A percentile compares a stretch with the other conserved stretches of the same genome.
phyloP scores from a whole-genome alignment of 2,888 invertebrate species.

The Drosophila paramelanica region DNA sequence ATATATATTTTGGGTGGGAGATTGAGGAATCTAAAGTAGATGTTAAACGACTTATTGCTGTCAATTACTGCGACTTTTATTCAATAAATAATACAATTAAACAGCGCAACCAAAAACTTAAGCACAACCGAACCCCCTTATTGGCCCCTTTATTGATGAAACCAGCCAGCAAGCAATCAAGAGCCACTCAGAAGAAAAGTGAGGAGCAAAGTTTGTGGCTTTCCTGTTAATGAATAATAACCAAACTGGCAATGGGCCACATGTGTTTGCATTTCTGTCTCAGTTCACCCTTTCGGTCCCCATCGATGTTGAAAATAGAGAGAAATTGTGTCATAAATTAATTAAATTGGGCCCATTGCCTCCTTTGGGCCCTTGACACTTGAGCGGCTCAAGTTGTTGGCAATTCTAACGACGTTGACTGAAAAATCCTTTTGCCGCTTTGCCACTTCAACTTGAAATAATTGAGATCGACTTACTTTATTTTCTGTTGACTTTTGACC shows the following conservation, averaged over 20 bases:
- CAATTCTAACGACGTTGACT: slow-evolving; percentile 37
- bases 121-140: slow-evolving; percentile 26
- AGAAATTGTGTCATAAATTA: slow-evolving; percentile 68
- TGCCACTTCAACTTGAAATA: slow-evolving; percentile 42
- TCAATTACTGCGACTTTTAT: slow-evolving; percentile 72
- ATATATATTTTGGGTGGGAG: slow-evolving; percentile 11
- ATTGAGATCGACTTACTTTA: not conserved
- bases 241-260: slow-evolving; percentile 48
- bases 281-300: slow-evolving; percentile 33
- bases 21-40: slow-evolving; percentile 10
- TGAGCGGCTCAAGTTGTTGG: slow-evolving; percentile 11
- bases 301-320: slow-evolving; percentile 55
- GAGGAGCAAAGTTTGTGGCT: slow-evolving; percentile 62
- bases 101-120: slow-evolving; percentile 42
- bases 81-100: slow-evolving; percentile 74
- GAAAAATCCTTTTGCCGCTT: slow-evolving; percentile 45
- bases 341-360: slow-evolving; percentile 66
- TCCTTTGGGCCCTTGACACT: slow-evolving; percentile 31
- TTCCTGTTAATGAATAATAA: slow-evolving; percentile 76
- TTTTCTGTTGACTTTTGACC: not conserved
- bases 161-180: slow-evolving; percentile 55
- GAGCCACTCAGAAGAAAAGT: slow-evolving; percentile 30
- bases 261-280: slow-evolving; percentile 40
- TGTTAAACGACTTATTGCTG: slow-evolving; percentile 35
- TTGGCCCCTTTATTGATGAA: slow-evolving; percentile 68